A percentile compares a stretch with the other conserved stretches of the same genome.
phyloP scores from a whole-genome alignment of 1,140 invertebrate species.

The Drosophila navojoa region DNA sequence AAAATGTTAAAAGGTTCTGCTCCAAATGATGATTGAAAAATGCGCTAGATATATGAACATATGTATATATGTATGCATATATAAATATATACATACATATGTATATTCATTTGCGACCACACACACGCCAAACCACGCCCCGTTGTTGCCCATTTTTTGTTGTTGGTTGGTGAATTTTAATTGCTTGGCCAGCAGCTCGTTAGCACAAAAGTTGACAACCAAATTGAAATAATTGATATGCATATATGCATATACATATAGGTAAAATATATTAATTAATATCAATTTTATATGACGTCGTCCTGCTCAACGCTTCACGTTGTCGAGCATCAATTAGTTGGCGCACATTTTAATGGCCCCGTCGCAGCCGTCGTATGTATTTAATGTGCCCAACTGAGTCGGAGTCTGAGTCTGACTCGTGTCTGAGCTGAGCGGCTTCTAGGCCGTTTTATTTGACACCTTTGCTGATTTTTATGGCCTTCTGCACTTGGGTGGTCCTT shows the following conservation, averaged over 20 bases:
- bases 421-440: slow-evolving; percentile 11
- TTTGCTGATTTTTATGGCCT: slow-evolving; percentile 71
- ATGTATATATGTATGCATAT: too few species aligned
- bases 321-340: slow-evolving; percentile 30
- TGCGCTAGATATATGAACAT: slow-evolving; percentile 1
- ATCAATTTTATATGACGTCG: slow-evolving; percentile 49
- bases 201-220: slow-evolving; percentile 50
- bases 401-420: too few species aligned
- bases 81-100: background rate
- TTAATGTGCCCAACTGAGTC: slow-evolving; percentile 32
- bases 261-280: slow-evolving; percentile 69
- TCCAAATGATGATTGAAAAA: slow-evolving; percentile 41
- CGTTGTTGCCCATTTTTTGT: background rate
- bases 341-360: slow-evolving; percentile 42
- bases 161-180: slow-evolving; percentile 58
- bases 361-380: slow-evolving; percentile 32
- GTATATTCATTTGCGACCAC: slow-evolving; percentile 51
- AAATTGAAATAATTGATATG: slow-evolving; percentile 76
- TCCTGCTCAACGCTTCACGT: background rate
- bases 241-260: slow-evolving; percentile 18
- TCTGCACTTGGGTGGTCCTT: slow-evolving; percentile 45
- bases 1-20: slow-evolving; percentile 60
- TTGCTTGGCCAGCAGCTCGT: slow-evolving; percentile 68
- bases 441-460: slow-evolving; percentile 65
- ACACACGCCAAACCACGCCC: slow-evolving; percentile 29